A percentile compares a stretch with the other conserved stretches of the same genome.
Evolutionary conservation across 2,797 vertebrate genomes (phyloP).

Genomic region (Diplodus puntazzo): DNA sequence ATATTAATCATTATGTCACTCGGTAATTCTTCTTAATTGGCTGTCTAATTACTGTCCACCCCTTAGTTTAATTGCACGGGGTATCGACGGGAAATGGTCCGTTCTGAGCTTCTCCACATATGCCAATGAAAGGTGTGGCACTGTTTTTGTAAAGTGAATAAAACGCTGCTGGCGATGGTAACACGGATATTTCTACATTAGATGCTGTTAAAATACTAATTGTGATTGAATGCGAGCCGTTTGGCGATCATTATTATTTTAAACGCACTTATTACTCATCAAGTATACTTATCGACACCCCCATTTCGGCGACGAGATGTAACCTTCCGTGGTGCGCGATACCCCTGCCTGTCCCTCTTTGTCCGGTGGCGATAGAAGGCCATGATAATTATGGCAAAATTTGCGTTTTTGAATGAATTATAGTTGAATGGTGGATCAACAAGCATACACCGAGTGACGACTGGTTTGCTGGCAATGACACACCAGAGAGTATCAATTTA

Average conservation of each 20-base stretch:
- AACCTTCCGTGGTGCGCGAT: slow-evolving; percentile 73
- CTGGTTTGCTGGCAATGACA: slow-evolving; percentile 85
- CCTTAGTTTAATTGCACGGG: slow-evolving; percentile 43
- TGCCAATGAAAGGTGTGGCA: slow-evolving; percentile 32
- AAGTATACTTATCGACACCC: slow-evolving; percentile 51
- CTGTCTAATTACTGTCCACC: slow-evolving; percentile 50
- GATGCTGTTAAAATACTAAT: rapidly evolving
- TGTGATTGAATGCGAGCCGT: rapidly evolving
- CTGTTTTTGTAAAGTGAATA: background rate
- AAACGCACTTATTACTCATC: background rate
- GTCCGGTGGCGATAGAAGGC: slow-evolving; percentile 88
- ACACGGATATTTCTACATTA: rapidly evolving
- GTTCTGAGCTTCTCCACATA: slow-evolving; percentile 63
- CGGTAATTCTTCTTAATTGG: slow-evolving; percentile 47
- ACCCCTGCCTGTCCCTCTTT: slow-evolving; percentile 87
- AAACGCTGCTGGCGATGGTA: rapidly evolving
- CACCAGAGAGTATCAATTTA: slow-evolving; percentile 82
- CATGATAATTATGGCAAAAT: slow-evolving; percentile 86
- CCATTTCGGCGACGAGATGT: slow-evolving; percentile 64
- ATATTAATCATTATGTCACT: slow-evolving; percentile 27
- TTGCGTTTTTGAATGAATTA: slow-evolving; percentile 88
- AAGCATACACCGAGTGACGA: slow-evolving; percentile 81
- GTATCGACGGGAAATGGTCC: slow-evolving; percentile 61
- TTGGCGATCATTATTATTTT: rapidly evolving
- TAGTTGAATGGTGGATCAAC: slow-evolving; percentile 85